Evolutionary conservation across 2,888 invertebrate species (phyloP).

Genomic region (Aleiodes leptofemur): DNA sequence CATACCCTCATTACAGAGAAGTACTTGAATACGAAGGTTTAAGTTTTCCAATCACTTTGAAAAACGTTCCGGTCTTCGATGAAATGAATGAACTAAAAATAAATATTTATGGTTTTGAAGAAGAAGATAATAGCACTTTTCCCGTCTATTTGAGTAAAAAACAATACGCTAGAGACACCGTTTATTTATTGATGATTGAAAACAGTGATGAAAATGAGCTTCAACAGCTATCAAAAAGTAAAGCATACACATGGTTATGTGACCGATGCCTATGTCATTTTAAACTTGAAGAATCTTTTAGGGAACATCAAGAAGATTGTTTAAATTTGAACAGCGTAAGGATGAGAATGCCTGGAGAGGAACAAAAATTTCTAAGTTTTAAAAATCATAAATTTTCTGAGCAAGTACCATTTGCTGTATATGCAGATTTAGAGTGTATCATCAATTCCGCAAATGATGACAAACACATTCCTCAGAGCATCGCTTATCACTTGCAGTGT

Average conservation of each 20-base stretch:
- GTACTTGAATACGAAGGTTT: slow-evolving; percentile 5
- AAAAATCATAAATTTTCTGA: slow-evolving; percentile 47
- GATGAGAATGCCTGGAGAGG: slow-evolving; percentile 34
- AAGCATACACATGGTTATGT: slow-evolving; percentile 13
- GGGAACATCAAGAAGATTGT: not conserved
- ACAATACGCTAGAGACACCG: not conserved
- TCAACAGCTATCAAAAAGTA: not conserved
- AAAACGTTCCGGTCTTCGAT: not conserved
- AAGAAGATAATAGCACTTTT: not conserved
- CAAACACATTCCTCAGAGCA: slow-evolving; percentile 42
- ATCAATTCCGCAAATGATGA: slow-evolving; percentile 41
- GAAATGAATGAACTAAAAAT: slow-evolving; percentile 4
- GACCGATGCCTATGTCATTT: slow-evolving; percentile 19
- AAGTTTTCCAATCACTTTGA: not conserved
- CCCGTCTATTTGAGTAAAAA: not conserved
- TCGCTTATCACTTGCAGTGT: slow-evolving; percentile 41
- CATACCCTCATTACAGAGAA: not conserved
- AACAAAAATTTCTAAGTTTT: slow-evolving; percentile 47
- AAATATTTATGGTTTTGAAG: not conserved
- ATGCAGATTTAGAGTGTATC: slow-evolving; percentile 51
- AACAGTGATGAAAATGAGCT: not conserved
- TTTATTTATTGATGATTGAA: slow-evolving; percentile 2
- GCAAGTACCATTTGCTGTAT: slow-evolving; percentile 48
- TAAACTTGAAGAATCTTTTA: not conserved
- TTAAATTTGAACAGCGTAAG: not conserved